Base-by-base conservation (phyloP, 1,140 invertebrate species). In the Oppia nitens region DNA sequence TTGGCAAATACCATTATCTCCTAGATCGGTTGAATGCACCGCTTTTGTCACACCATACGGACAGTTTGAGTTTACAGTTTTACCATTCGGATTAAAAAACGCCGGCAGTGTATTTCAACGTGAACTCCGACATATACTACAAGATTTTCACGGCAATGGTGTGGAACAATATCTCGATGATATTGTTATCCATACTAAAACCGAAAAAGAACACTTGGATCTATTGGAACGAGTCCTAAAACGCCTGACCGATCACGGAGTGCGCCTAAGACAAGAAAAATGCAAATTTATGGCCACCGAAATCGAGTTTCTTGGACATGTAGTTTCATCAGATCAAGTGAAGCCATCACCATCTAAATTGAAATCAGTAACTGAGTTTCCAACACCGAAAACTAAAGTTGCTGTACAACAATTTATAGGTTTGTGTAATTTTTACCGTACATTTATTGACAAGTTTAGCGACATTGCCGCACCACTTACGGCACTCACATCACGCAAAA, bases 401-500 rank as follows among this genome's bases (percentile, higher is more conserved):
- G 47, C 64, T 50, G 14, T 71, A 1, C 47, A 65, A 21, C 26
- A 47, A 14, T 70, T 73, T 27, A 54, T 72, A 0, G 69, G 68
- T 2, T 60, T 69, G 32, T 55, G 62, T n/a, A 59, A 61, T 9
- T 73, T 68, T 52, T 69, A 68, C 32, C 47, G 67, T 12, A 63
- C 60, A 32, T 72, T 70, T 58, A 64, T 73, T 2, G 32, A 45
- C 28, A 52, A 64, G 54, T 67, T 63, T 60, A 53, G 67, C 2
- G 53, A 60, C 47, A 60, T 71, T 17, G 69, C 68, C 9, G 62
- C 59, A 45, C 64, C 68, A 26, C 59, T 77, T n/a, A 63, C 69
- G 17, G 56, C 66, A 3, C 59, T 77, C 11, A 52, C 70, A 17
- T 69, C 71, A 59, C 72, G 75, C 62, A 66, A 73, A n/a, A 51